phyloP scores from a whole-genome alignment of 2,888 invertebrate genomes.

The Drosophila acutilabella region DNA sequence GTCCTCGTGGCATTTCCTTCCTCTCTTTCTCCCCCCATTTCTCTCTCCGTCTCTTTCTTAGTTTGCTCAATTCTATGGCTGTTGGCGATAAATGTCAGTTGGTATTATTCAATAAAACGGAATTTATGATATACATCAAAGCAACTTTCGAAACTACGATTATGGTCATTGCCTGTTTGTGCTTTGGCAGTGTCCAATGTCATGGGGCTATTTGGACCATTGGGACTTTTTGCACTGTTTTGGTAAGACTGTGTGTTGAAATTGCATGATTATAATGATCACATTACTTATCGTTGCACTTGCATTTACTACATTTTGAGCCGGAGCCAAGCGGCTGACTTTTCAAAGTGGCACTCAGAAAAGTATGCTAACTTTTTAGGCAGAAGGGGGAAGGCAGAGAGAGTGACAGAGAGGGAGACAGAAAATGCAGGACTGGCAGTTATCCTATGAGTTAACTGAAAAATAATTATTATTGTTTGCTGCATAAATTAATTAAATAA shows the following conservation, averaged over 20 bases:
- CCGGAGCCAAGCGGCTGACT: conserved; percentile 31
- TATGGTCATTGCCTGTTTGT: conserved; percentile 39
- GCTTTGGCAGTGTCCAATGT: conserved; percentile 13
- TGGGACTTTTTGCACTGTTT: conserved; percentile 19
- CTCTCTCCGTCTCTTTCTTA: background rate
- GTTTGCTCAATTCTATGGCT: conserved; percentile 1
- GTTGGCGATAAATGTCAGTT: conserved; percentile 43
- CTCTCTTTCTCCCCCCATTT: background rate
- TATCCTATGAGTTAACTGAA: background rate
- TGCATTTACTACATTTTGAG: conserved; percentile 40
- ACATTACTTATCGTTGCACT: conserved; percentile 47
- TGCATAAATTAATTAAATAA: background rate
- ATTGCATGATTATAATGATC: conserved; percentile 69
- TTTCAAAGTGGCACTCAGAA: conserved; percentile 16
- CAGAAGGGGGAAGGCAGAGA: no score
- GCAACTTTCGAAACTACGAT: conserved; percentile 49
- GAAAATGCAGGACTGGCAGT: background rate
- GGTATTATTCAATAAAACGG: conserved; percentile 51
- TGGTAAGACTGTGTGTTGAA: conserved; percentile 41
- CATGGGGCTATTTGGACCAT: conserved; percentile 24
- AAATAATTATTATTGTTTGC: background rate
- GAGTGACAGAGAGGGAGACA: background rate
- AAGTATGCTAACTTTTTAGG: conserved; percentile 15
- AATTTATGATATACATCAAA: conserved; percentile 56
- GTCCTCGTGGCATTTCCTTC: background rate